Evolutionary conservation across 2,888 invertebrate genomes (phyloP).

Genomic region (Venustoraphidia nigricollis): DNA sequence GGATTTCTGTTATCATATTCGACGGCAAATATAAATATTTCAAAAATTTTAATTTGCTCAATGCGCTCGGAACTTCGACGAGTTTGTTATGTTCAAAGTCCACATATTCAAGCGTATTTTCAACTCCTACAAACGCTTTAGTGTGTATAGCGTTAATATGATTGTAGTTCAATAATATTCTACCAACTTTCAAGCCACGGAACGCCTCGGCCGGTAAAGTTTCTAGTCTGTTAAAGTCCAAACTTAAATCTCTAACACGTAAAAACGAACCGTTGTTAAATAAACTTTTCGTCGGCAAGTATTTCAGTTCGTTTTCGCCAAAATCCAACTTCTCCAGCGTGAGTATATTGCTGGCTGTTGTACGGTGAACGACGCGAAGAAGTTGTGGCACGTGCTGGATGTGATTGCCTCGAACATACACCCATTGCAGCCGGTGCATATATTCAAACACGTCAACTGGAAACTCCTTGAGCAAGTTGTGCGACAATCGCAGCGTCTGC

Average conservation of each 20-base stretch:
- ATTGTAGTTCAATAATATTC: conserved; percentile 69
- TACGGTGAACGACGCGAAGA: conserved; percentile 9
- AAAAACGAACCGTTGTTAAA: conserved; percentile 45
- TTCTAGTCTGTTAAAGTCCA: conserved; percentile 64
- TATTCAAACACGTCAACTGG: conserved; percentile 47
- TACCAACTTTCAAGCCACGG: conserved; percentile 51
- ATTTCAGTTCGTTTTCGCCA: conserved; percentile 66
- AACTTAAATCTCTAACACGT: conserved; percentile 62
- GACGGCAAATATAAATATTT: conserved; percentile 72
- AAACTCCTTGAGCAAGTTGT: conserved; percentile 53
- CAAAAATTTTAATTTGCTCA: conserved; percentile 48
- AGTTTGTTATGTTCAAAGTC: conserved; percentile 72
- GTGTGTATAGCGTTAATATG: conserved; percentile 51
- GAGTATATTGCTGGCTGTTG: conserved; percentile 27
- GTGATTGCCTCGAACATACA: conserved; percentile 52
- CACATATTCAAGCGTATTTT: conserved; percentile 60
- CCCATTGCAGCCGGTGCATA: conserved; percentile 49
- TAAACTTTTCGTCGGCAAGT: conserved; percentile 40
- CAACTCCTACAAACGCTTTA: conserved; percentile 56
- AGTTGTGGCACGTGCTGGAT: conserved; percentile 20
- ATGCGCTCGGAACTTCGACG: conserved; percentile 47
- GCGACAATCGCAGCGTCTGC: conserved; percentile 55
- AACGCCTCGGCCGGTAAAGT: conserved; percentile 51
- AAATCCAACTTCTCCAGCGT: conserved; percentile 66
- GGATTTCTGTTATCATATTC: conserved; percentile 50